phyloP scores from a whole-genome alignment of 2,113 vertebrate genomes.

The Mola mola region DNA sequence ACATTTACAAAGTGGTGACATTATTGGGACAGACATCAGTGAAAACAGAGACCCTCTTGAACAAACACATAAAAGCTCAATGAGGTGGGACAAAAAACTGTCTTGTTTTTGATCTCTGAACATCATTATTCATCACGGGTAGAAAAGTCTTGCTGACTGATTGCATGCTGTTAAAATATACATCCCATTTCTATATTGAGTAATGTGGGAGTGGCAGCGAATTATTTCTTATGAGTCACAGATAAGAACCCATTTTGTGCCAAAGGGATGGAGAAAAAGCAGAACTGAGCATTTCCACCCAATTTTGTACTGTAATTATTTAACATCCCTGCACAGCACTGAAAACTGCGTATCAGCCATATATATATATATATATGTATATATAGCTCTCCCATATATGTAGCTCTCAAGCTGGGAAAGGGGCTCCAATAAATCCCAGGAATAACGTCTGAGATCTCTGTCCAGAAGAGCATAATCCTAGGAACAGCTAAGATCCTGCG shows the following conservation, averaged over 20 bases:
- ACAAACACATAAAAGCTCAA: slow-evolving; percentile 33
- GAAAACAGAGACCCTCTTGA: slow-evolving; percentile 40
- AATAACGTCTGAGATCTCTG: no score
- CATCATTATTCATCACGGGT: slow-evolving; percentile 42
- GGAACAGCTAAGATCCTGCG: no score
- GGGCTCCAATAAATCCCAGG: no score
- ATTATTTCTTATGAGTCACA: slow-evolving; percentile 1
- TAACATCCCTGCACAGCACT: slow-evolving; percentile 6
- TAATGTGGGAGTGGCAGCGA: not conserved
- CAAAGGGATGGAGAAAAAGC: slow-evolving; percentile 3
- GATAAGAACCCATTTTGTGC: not conserved
- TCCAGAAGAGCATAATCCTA: no score
- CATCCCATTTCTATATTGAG: slow-evolving; percentile 5
- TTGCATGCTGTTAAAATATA: slow-evolving; percentile 1
- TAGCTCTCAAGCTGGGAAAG: no score
- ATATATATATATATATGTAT: no score
- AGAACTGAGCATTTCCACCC: slow-evolving; percentile 9
- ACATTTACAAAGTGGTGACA: slow-evolving; percentile 52
- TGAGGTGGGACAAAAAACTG: slow-evolving; percentile 15
- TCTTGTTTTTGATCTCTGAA: slow-evolving; percentile 35
- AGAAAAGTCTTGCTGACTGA: slow-evolving; percentile 9
- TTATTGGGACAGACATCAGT: slow-evolving; percentile 49
- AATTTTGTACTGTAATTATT: slow-evolving; percentile 15
- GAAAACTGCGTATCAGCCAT: slow-evolving; percentile 1
- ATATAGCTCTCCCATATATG: no score